Evolutionary conservation across 2,888 invertebrate species (phyloP), one percentile per base, ranked within the genome.

Genomic region (Corbicula japonica): DNA sequence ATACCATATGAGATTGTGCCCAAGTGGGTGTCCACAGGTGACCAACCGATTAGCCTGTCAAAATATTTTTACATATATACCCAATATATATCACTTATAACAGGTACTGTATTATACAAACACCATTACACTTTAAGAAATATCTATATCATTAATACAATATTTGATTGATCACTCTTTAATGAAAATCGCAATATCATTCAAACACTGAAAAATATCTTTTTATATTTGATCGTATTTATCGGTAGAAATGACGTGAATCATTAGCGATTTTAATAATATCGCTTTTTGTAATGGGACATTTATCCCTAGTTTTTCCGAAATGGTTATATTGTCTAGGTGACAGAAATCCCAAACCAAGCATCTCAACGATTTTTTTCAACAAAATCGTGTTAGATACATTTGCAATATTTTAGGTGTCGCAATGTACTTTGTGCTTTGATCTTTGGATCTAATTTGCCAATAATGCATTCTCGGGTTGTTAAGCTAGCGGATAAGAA

Each of bases 401-500:
- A n/a, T n/a, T n/a, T n/a, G n/a, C n/a, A n/a, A n/a, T n/a, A n/a
- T n/a, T n/a, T n/a, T n/a, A n/a, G n/a, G n/a, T n/a, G n/a, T n/a
- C n/a, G n/a, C n/a, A n/a, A n/a, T n/a, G n/a, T n/a, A n/a, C n/a
- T n/a, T n/a, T n/a, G n/a, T n/a, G n/a, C n/a, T n/a, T n/a, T n/a
- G n/a, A n/a, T n/a, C n/a, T n/a, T n/a, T n/a, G n/a, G n/a, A n/a
- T n/a, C n/a, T n/a, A n/a, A n/a, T n/a, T n/a, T n/a, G n/a, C n/a
- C n/a, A n/a, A n/a, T n/a, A n/a, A n/a, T n/a, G n/a, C 66, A 66
- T 66, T 66, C 52, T 30, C 6, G 8, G 10, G 66, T 66, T 21
- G 66, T 54, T 66, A 66, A 54, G 66, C 52, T 54, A n/a, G 2
- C 1, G 41, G 66, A 66, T 66, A 66, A 66, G 26, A 66, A n/a